Evolutionary conservation across 2,797 vertebrate genomes (phyloP), one percentile per base, ranked within the genome.

Genomic region (Cuniculus paca): DNA sequence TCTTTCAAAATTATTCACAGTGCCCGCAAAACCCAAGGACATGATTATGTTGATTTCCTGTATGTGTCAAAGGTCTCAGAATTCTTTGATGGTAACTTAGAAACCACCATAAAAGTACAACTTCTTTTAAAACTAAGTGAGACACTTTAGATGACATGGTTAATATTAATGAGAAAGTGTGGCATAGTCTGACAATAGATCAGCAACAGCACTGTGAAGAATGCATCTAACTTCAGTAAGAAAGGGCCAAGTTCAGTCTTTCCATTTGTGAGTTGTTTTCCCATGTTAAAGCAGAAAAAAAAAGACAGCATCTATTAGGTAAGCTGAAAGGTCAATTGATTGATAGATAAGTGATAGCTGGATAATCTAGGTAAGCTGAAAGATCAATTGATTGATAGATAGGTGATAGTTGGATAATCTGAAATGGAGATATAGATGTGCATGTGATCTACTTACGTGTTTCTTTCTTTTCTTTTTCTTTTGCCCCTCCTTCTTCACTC

Each of bases 31-130:
- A 94, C 48, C 82, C 91, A 36, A 31, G 48, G 96, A 93, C 96
- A 90, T 88, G 85, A 94, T 95, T 22, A 85, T 95, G 11, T 61
- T 31, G 17, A 12, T 95, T 98, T 98, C 95, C 92, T 82, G 31
- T 56, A 13, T 36, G 96, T 93, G 97, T 98, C 97, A 97, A 96
- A 98, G 96, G 95, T 93, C 95, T 96, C 96, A 42, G 68, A 96
- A 97, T 98, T 98, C 94, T 98, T 98, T 97, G 95, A 97, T 96
- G 96, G 91, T 97, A 94, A 95, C 92, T 98, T 98, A 96, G 92
- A 82, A 95, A 95, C 36, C 89, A 94, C 88, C 92, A 63, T 93
- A 93, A 97, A 97, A 97, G 24, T 48, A 74, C 2, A 34, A 48
- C n/a, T 68, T 68, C 17, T 68, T 36, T 68, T 68, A 36, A 70